Evolutionary conservation across 2,113 vertebrate species (phyloP).

Genomic region (Pleuronectes platessa): DNA sequence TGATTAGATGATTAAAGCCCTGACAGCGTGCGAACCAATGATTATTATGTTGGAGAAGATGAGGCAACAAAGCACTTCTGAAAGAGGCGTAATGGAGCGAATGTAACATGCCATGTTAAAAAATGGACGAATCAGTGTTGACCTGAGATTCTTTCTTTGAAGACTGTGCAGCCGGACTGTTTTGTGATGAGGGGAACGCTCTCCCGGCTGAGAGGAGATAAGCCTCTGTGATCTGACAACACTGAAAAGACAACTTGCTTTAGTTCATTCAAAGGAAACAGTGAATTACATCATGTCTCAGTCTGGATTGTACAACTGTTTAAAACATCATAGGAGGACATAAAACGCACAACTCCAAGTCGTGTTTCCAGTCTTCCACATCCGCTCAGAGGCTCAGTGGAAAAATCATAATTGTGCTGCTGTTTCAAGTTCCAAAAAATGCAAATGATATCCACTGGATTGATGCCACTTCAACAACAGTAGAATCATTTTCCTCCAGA

Average conservation of each 20-base stretch:
- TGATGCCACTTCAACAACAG: neutral
- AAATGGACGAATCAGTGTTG: neutral
- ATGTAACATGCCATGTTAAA: too few relatives aligned
- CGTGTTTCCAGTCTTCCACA: neutral
- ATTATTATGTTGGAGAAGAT: neutral
- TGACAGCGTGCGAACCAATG: neutral
- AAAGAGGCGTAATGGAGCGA: neutral
- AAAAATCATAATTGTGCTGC: neutral
- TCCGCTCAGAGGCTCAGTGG: neutral
- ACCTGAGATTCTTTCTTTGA: neutral
- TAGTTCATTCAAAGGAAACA: constrained; percentile 3
- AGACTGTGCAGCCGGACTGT: neutral
- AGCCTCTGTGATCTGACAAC: constrained; percentile 26
- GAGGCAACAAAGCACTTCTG: neutral
- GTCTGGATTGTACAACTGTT: neutral
- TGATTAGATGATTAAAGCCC: constrained; percentile 13
- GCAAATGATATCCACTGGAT: neutral
- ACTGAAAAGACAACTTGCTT: constrained; percentile 2
- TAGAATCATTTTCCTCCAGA: neutral
- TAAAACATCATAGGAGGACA: constrained; percentile 2
- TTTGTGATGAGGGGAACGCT: neutral
- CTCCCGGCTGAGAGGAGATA: constrained; percentile 14
- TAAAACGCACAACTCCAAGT: neutral
- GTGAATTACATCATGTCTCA: constrained; percentile 1
- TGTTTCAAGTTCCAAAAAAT: neutral